Base-by-base conservation (phyloP, 2,113 vertebrate species). In the Callorhinus ursinus region DNA sequence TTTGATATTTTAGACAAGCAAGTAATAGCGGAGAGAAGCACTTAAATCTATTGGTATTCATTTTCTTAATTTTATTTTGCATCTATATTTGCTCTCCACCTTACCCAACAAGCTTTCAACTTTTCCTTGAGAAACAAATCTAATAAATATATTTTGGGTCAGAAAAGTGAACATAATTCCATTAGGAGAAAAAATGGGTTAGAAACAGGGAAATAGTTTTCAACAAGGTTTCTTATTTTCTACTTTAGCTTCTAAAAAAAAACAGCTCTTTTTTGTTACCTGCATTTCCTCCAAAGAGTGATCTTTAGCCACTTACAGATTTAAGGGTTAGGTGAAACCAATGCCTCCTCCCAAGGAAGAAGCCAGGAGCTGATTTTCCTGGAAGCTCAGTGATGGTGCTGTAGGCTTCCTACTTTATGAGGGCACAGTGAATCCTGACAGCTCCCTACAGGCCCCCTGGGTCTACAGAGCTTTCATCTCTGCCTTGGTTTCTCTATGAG, bases 401-500 rank as follows among this genome's bases (percentile, higher is more conserved):
- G 87, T 22, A 7, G 42, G 53, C 83, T 93, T 97, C 88, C 83
- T 71, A 12, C 76, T 93, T 93, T n/a, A 83, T 63, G 82, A 94
- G 85, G 97, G 12, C 19, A 7, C 55, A 18, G 74, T 85, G 69
- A 97, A 6, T 95, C 72, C 2, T 88, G 61, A 61, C 57, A 67
- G 19, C 85, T 46, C 51, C 69, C 69, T 82, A 16, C 57, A 84
- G 10, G 83, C 90, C 86, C 85, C 67, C 33, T 7, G 72, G 55
- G 81, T 28, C 80, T 46, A 1, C 65, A 22, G 72, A 95, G 39
- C 69, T 96, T 83, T 97, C 79, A 88, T 97, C 72, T 76, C 65
- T 77, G 39, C 80, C 96, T 96, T 90, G 28, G 69, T 95, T 96
- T 95, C 67, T 97, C 86, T 51, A 67, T 96, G 49, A 97, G 4